phyloP scores from a whole-genome alignment of 2,888 invertebrate species.

The Saturnia pavonia region DNA sequence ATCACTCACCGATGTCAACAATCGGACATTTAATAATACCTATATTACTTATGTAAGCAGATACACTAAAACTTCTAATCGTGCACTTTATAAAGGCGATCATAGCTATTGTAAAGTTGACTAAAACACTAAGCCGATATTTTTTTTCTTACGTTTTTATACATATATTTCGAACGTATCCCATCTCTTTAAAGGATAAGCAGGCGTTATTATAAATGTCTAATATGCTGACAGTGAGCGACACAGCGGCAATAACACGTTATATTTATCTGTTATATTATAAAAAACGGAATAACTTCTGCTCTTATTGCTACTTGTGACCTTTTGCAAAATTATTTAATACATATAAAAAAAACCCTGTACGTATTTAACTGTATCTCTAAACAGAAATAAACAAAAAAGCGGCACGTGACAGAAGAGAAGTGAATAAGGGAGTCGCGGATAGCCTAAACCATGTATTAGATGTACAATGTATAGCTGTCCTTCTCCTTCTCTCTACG shows the following conservation, averaged over 20 bases:
- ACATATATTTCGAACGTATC: too few relatives aligned
- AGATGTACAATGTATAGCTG: too few relatives aligned
- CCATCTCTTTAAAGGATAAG: background rate
- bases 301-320: background rate
- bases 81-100: background rate
- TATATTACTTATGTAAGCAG: background rate
- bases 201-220: background rate
- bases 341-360: background rate
- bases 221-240: background rate
- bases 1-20: conserved; percentile 1
- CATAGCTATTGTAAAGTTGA: background rate
- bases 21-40: background rate
- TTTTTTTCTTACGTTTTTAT: background rate
- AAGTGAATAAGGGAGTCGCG: too few relatives aligned
- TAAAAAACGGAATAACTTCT: background rate
- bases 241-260: conserved; percentile 9
- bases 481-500: too few relatives aligned
- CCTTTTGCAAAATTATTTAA: background rate
- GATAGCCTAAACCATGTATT: too few relatives aligned
- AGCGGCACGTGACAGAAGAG: too few relatives aligned
- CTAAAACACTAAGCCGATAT: too few relatives aligned
- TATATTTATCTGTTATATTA: too few relatives aligned
- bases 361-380: background rate
- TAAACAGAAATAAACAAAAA: background rate
- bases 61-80: background rate